Percentiles rank a stretch among this genome's conserved stretches.
Conservation (phyloP, 2,797 vertebrate genomes). For the Anabas testudineus region DNA sequence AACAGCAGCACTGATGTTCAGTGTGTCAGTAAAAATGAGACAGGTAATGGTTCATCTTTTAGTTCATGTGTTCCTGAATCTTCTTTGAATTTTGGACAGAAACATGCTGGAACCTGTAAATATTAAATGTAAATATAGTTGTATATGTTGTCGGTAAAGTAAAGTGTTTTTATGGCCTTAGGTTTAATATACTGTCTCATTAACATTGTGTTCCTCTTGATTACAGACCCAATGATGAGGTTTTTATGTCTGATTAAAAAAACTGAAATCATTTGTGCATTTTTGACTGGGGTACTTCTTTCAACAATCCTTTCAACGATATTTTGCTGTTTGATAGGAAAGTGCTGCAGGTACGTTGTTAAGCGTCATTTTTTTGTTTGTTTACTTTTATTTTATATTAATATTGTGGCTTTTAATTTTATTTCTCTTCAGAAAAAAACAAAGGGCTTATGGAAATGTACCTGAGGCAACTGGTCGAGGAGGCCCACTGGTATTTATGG, state of each 20-base stretch:
- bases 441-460: not conserved
- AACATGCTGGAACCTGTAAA: no score
- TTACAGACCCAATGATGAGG: not conserved
- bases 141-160: no score
- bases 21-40: constrained; percentile 4
- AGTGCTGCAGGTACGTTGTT: constrained; percentile 33
- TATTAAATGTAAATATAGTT: no score
- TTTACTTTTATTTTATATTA: not conserved
- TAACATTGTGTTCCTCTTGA: not conserved
- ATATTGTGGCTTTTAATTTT: not conserved
- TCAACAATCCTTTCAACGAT: constrained; percentile 47
- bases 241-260: fast-evolving
- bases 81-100: no score
- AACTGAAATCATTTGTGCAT: not conserved
- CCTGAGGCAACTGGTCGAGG: constrained; percentile 6
- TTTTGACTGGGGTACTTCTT: constrained; percentile 48
- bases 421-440: constrained; percentile 35
- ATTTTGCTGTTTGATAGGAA: constrained; percentile 42
- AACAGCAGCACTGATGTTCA: not conserved
- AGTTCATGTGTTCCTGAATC: no score
- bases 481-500: constrained; percentile 16
- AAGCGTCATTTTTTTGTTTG: not conserved
- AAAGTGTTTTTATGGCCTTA: no score
- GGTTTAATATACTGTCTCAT: no score
- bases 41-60: not conserved